These are phyloP conservation scores for Microctonus brassicae DNA, from an alignment of 2,888 invertebrate species.

Conservation along the genomic window DNA sequence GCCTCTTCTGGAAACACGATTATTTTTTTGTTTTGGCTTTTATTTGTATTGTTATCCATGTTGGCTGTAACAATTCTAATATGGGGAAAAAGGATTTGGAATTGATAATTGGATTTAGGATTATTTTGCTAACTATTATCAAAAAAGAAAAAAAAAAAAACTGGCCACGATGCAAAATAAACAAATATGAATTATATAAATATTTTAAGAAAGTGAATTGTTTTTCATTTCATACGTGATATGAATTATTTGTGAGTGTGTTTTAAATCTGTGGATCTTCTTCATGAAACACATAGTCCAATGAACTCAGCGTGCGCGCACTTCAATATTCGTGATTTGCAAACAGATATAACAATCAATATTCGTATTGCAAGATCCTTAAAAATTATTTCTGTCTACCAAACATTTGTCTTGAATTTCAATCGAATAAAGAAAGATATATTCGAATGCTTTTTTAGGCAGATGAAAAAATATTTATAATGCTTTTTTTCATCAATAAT, in stretches of 20 bases:
- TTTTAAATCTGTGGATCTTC: neutral
- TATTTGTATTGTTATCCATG: constrained; percentile 10
- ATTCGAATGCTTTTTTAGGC: neutral
- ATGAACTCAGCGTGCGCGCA: constrained; percentile 23
- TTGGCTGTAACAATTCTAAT: neutral
- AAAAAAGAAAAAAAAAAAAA: neutral
- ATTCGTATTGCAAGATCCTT: constrained; percentile 37
- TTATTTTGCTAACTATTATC: neutral
- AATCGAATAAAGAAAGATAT: neutral
- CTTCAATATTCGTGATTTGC: constrained; percentile 35
- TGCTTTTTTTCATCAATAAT: neutral
- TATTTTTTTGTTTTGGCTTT: constrained; percentile 17
- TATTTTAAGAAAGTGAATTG: constrained; percentile 26
- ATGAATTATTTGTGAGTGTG: neutral
- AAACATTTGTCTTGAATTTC: constrained; percentile 13
- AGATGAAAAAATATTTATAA: neutral
- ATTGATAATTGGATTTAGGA: neutral
- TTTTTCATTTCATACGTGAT: constrained; percentile 4
- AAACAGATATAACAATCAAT: constrained; percentile 34
- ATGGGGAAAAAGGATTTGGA: neutral
- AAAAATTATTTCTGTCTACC: constrained; percentile 22
- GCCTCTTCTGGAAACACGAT: constrained; percentile 56
- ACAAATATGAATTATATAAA: neutral
- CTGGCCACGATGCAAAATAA: neutral
- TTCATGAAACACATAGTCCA: constrained; percentile 33